These are phyloP conservation scores for Dione vanillae DNA, from an alignment of 2,888 invertebrate genomes.

Conservation along the genomic window DNA sequence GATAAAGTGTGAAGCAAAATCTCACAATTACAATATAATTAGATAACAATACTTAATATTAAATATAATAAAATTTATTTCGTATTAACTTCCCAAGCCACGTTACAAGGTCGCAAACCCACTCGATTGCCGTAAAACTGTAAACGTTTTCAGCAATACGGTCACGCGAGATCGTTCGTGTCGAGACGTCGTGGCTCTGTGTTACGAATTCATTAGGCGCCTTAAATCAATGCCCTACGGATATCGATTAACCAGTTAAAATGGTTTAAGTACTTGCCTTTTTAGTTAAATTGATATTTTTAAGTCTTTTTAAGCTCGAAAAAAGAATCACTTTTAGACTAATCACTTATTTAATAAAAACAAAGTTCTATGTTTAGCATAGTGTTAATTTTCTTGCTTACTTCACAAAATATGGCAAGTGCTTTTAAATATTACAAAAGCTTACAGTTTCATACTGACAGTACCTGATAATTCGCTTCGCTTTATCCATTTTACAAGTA, in stretches of 20 bases:
- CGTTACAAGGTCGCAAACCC: slow-evolving; percentile 19
- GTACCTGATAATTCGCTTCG: no score
- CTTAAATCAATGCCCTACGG: slow-evolving; percentile 35
- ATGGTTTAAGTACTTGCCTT: neutral
- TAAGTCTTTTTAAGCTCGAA: no score
- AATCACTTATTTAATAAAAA: no score
- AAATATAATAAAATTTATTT: slow-evolving; percentile 1
- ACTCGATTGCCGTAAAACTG: slow-evolving; percentile 26
- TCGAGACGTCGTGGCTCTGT: slow-evolving; percentile 24
- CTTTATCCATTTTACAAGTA: no score
- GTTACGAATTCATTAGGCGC: slow-evolving; percentile 35
- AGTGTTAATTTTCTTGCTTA: no score
- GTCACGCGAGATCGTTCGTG: slow-evolving; percentile 28
- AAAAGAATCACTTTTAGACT: no score
- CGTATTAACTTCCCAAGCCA: neutral
- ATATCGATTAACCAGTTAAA: slow-evolving; percentile 32
- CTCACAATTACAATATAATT: neutral
- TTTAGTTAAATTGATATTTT: neutral
- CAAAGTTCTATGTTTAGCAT: no score
- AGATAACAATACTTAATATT: neutral
- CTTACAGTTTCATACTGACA: no score
- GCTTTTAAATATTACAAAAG: no score
- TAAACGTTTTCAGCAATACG: slow-evolving; percentile 23
- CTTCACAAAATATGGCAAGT: no score
- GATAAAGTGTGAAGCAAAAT: no score